Evolutionary conservation across 1,140 invertebrate species (phyloP).

Genomic region (Drosophila truncata): DNA sequence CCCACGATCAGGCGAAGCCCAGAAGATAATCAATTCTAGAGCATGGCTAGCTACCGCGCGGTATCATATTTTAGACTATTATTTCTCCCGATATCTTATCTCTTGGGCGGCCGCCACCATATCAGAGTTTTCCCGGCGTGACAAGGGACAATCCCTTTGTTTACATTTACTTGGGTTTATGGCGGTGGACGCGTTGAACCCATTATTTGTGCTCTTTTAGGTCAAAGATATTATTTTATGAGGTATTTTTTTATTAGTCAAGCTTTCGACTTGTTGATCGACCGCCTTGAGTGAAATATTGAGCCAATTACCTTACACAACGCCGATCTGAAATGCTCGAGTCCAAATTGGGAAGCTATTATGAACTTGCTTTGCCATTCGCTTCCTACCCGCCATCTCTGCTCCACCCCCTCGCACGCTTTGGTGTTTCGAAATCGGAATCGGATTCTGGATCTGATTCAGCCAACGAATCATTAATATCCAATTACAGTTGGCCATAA

Average conservation of each 20-base stretch:
- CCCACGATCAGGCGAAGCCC: conserved; percentile 6
- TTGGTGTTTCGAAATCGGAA: conserved; percentile 28
- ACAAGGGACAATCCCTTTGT: conserved; percentile 37
- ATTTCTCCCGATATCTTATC: conserved; percentile 28
- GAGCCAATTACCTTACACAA: conserved; percentile 65
- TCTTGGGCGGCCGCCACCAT: neutral
- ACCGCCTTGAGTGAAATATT: conserved; percentile 57
- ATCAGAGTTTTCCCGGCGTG: conserved; percentile 26
- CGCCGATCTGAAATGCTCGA: conserved; percentile 38
- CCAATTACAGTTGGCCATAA: conserved; percentile 77
- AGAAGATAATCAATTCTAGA: conserved; percentile 19
- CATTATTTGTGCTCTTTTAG: conserved; percentile 38
- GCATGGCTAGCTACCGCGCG: conserved; percentile 1
- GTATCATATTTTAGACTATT: conserved; percentile 7
- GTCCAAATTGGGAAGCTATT: conserved; percentile 65
- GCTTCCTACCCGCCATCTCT: conserved; percentile 34
- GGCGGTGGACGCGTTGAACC: conserved; percentile 21
- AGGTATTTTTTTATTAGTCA: conserved; percentile 39
- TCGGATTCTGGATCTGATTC: conserved; percentile 44
- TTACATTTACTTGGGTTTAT: conserved; percentile 37
- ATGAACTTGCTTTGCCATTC: conserved; percentile 55
- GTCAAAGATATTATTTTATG: conserved; percentile 50
- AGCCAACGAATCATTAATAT: conserved; percentile 74
- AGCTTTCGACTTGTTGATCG: conserved; percentile 32
- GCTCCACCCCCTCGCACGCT: conserved; percentile 23